A percentile compares a stretch with the other conserved stretches of the same genome.
Conservation (phyloP, 2,888 invertebrate species). For the Crocallis elinguaria region DNA sequence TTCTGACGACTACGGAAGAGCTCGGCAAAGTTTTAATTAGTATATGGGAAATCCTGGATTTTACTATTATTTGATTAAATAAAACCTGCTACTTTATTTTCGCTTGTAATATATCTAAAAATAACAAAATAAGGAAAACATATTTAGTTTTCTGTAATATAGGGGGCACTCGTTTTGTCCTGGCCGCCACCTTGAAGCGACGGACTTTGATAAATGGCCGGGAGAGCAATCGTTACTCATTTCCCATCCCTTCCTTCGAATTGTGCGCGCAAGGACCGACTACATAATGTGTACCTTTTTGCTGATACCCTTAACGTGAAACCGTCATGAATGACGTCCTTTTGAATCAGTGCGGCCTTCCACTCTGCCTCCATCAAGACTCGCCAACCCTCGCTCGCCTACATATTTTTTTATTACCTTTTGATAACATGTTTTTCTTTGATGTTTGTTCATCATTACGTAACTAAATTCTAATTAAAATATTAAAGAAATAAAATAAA, state of each 20-base stretch:
- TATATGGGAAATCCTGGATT: conserved; percentile 11
- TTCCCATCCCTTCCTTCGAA: conserved; percentile 68
- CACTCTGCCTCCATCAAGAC: conserved; percentile 35
- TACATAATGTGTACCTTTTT: conserved; percentile 65
- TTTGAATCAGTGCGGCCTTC: conserved; percentile 44
- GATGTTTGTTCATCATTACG: conserved; percentile 17
- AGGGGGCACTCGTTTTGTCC: conserved; percentile 61
- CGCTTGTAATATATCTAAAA: conserved; percentile 3
- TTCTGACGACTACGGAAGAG: conserved; percentile 17
- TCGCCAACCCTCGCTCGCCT: conserved; percentile 37
- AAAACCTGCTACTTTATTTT: conserved; percentile 3
- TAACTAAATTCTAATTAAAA: conserved; percentile 18
- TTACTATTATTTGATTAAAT: neutral
- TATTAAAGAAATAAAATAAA: conserved; percentile 6
- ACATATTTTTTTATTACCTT: conserved; percentile 20
- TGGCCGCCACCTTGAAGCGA: conserved; percentile 56
- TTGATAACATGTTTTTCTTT: conserved; percentile 13
- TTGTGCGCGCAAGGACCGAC: conserved; percentile 50
- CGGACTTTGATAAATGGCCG: conserved; percentile 79
- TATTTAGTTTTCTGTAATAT: conserved; percentile 44
- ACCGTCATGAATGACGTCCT: conserved; percentile 50
- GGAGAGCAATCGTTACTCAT: conserved; percentile 76
- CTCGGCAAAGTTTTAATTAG: conserved; percentile 18
- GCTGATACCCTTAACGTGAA: conserved; percentile 51
- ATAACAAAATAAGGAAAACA: conserved; percentile 4